Evolutionary conservation across 2,888 invertebrate species (phyloP), one percentile per base, ranked within the genome.

Genomic region (Heliconius charithonia): DNA sequence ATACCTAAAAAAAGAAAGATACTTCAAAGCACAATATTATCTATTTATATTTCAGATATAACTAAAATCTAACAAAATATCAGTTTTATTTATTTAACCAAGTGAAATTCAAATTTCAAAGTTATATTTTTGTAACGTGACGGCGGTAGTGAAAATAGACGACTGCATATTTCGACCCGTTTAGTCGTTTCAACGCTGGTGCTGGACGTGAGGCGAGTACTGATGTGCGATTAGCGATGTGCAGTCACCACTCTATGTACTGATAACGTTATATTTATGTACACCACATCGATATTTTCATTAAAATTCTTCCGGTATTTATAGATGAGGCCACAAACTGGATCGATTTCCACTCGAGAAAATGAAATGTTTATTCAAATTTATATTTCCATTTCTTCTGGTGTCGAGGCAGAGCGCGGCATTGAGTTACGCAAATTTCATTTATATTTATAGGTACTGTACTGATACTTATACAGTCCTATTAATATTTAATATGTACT

Each of bases 161-260:
- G 79, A 84, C 80, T 86, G 87, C 86, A 89, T 86, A 88, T 88
- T 89, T 86, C 85, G 85, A 84, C 83, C 85, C 83, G 84, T 86
- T 86, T 85, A 83, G 86, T 79, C 87, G 87, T 87, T 88, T 82
- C 85, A 83, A 83, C 83, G 83, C 84, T 84, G 82, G 80, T 63
- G 73, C 19, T 73, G 67, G 82, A 89, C 89, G 89, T 88, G 89
- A 84, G 82, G 66, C 74, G 85, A 86, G 87, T 89, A 82, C 82
- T 81, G 80, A 86, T 82, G 66, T 71, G 76, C 77, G 86, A 85
- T 87, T 86, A 86, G 41, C 73, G 59, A 59, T 37, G 59, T 72
- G n/a, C 59, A 72, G 16, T 59, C 56, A 32, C 29, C 72, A 59
- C 25, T 72, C 13, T 59, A 59, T 59, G 56, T 29, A 72, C 56